Conservation (phyloP, 2,888 invertebrate species). For the Scaptodrosophila latifasciaeformis region DNA sequence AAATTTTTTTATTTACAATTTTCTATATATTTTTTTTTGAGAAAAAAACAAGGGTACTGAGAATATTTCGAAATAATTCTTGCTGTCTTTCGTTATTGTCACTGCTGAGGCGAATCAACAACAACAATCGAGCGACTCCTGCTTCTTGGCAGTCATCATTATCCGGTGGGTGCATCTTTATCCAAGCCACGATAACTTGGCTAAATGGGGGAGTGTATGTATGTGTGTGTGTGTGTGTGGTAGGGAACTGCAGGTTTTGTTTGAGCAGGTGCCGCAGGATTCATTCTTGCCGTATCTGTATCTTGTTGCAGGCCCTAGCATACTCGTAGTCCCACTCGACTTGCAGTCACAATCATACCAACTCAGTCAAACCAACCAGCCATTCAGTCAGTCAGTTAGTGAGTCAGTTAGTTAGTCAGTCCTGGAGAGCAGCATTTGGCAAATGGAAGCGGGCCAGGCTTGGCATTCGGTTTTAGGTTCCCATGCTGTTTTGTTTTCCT, state of each 20-base stretch:
- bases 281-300: constrained; percentile 56
- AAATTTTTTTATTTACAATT: too few relatives aligned
- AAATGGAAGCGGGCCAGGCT: too few relatives aligned
- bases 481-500: constrained; percentile 60
- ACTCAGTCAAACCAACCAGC: constrained; percentile 7
- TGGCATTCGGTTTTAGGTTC: constrained; percentile 22
- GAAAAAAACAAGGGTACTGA: too few relatives aligned
- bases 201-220: constrained; percentile 3
- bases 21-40: too few relatives aligned
- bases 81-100: constrained; percentile 14
- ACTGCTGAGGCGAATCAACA: constrained; percentile 6
- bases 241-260: constrained; percentile 52
- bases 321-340: constrained; percentile 4
- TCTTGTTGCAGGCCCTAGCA: constrained; percentile 45
- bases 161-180: neutral
- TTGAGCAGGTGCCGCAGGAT: constrained; percentile 60
- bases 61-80: too few relatives aligned
- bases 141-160: neutral
- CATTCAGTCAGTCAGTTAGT: constrained; percentile 12
- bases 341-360: neutral
- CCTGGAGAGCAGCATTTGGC: too few relatives aligned
- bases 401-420: constrained; percentile 20
- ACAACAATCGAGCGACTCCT: constrained; percentile 3
- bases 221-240: constrained; percentile 12
- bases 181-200: constrained; percentile 11